phyloP scores from a whole-genome alignment of 2,888 invertebrate genomes.

The Pristionchus arcanus region DNA sequence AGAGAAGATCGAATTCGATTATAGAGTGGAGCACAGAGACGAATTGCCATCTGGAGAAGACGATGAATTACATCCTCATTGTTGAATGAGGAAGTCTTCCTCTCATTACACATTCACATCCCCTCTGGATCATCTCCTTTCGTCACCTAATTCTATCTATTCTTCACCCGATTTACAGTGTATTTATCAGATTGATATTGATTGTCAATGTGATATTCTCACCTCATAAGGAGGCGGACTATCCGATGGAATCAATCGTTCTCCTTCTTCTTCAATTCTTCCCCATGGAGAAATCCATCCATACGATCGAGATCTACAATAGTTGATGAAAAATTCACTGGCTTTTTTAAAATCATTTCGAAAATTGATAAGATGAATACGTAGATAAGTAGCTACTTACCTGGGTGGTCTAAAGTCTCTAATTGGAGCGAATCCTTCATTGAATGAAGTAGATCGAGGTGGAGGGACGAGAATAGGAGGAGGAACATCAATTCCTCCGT shows the following conservation, averaged over 20 bases:
- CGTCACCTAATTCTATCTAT: background rate
- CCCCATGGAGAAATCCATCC: slow-evolving; percentile 44
- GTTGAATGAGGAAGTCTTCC: too few relatives aligned
- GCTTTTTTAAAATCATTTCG: background rate
- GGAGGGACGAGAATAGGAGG: slow-evolving; percentile 38
- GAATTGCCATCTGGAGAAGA: slow-evolving; percentile 83
- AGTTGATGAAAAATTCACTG: background rate
- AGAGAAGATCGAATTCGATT: slow-evolving; percentile 58
- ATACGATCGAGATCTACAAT: slow-evolving; percentile 27
- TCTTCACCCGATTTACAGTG: background rate
- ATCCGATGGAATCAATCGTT: slow-evolving; percentile 42
- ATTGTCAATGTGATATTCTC: background rate
- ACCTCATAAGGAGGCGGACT: slow-evolving; percentile 47
- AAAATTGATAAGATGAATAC: too few relatives aligned
- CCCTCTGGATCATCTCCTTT: background rate
- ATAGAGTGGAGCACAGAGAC: slow-evolving; percentile 80
- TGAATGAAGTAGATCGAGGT: slow-evolving; percentile 52
- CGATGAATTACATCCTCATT: too few relatives aligned
- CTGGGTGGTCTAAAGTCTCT: slow-evolving; percentile 33
- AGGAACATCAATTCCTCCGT: slow-evolving; percentile 25
- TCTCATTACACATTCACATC: background rate
- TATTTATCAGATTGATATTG: background rate
- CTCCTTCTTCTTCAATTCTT: slow-evolving; percentile 35
- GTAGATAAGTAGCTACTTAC: background rate
- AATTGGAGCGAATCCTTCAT: background rate